Base-by-base conservation (phyloP, 2,888 invertebrate genomes). In the Drosophila ezoana region DNA sequence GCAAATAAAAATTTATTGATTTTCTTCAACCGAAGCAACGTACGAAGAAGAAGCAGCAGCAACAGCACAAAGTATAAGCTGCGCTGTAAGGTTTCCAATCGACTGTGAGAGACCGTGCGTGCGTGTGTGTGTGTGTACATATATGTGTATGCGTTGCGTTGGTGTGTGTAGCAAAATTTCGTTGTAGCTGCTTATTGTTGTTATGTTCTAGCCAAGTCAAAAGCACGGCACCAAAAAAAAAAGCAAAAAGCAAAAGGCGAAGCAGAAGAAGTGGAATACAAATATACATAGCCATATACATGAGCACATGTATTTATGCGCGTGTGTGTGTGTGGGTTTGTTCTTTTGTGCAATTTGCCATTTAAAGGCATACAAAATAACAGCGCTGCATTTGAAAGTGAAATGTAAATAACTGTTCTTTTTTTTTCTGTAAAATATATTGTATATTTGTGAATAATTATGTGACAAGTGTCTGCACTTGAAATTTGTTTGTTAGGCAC, bases 131-230 rank as follows among this genome's bases (percentile, higher is more conserved):
- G 11, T 58, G 32, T 20, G 47, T 63, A 23, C 52, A 37, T 54
- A 54, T 66, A 51, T 54, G 45, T 57, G 40, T 72, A 58, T 47
- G 28, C 8, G 33, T 33, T 16, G 6, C 32, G 33, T 48, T 48
- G 11, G 47, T 70, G 63, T 60, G 62, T 74, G 67, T 72, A 57
- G 71, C 72, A 73, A 87, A 81, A 76, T 76, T 84, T 88, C 61
- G 59, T 77, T 70, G 81, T 81, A 70, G 68, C 71, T 71, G 70
- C 58, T 82, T 75, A 60, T 66, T 79, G 79, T 72, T 86, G 71
- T 87, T 87, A 76, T 84, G 82, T 84, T 87, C 86, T 89, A 89
- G 89, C 80, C 86, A 89, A 79, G 75, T 79, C 85, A 71, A 81
- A 79, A 72, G 64, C 78, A 79, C 64, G 60, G 72, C 77, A 76